Base-by-base conservation (phyloP, 2,797 vertebrate genomes). In the Amblyopsis hoosieri region DNA sequence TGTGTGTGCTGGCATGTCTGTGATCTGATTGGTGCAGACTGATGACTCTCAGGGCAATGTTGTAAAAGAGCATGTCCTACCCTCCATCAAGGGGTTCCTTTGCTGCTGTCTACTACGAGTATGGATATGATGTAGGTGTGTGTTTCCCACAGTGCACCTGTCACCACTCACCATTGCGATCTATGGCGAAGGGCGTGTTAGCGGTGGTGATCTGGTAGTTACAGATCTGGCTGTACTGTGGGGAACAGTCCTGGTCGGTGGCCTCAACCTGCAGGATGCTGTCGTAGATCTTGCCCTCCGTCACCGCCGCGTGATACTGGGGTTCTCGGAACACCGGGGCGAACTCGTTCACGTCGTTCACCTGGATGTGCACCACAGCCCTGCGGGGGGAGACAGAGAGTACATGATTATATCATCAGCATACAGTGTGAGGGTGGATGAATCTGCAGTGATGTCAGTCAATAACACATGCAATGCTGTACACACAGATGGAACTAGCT, bases 161-260 rank as follows among this genome's bases (percentile, higher is more conserved):
- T 13, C 45, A 53, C 6, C 56, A 92, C 95, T 95, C 72, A 98
- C 97, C 97, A 0, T 98, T 98, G 86, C 95, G 96, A 86, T 99
- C 97, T 3, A 98, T 96, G 51, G 96, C 97, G 60, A 98, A 99
- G 57, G 96, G 96, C 4, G 95, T 94, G 15, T 93, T 92, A 0
- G 87, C 69, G 2, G 93, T 96, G 80, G 93, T 92, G 48, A 98
- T 97, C 85, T 97, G 95, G 17, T 98, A 99, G 85, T 95, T 97
- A 84, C 97, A 99, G 83, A 99, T 98, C 89, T 98, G 97, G 85
- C 96, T 99, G 80, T 94, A 98, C 79, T 98, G 97, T 0, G 96
- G 96, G 1, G 97, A 98, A 72, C 97, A 99, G 89, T 99, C 96
- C 75, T 96, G 95, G 0, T 99, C 97, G 0, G 91, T 83, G 14